Percentiles rank a stretch among this genome's conserved stretches.
Conservation (phyloP, 2,797 vertebrate species). For the Austrolebias charrua region DNA sequence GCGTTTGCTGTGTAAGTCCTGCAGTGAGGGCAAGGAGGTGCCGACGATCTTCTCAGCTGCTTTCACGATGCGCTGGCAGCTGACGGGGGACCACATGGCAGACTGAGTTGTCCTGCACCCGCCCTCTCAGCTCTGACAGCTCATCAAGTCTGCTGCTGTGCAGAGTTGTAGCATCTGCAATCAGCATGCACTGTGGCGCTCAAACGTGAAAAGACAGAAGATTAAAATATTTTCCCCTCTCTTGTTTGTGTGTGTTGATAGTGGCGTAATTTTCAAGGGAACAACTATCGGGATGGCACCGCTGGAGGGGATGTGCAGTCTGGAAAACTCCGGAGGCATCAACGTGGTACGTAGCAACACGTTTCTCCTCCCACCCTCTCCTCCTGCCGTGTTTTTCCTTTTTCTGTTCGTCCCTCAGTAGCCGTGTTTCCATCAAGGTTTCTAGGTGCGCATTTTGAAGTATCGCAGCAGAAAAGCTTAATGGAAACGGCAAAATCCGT, state of each 20-base stretch:
- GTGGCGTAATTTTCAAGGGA: conserved; percentile 87
- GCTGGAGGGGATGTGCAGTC: conserved; percentile 90
- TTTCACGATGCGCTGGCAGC: no score
- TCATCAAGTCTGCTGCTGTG: conserved; percentile 19
- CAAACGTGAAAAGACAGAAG: conserved; percentile 21
- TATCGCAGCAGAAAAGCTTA: no score
- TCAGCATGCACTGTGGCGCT: conserved; percentile 26
- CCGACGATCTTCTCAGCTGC: no score
- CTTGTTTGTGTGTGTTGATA: conserved; percentile 47
- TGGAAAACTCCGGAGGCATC: conserved; percentile 92
- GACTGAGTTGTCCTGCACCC: neutral
- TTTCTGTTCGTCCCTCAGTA: neutral
- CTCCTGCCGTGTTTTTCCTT: neutral
- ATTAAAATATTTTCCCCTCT: conserved; percentile 25
- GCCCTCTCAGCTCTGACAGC: conserved; percentile 10
- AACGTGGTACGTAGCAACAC: conserved; percentile 82
- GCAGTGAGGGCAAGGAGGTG: no score
- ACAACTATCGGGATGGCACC: conserved; percentile 95
- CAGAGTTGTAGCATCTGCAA: conserved; percentile 18
- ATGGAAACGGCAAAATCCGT: no score
- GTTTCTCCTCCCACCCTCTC: neutral
- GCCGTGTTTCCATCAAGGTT: no score
- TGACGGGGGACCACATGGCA: conserved; percentile 2
- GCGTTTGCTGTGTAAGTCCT: no score
- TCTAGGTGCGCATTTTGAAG: no score